Evolutionary conservation across 2,888 invertebrate species (phyloP).

Genomic region (Amitus sp.): DNA sequence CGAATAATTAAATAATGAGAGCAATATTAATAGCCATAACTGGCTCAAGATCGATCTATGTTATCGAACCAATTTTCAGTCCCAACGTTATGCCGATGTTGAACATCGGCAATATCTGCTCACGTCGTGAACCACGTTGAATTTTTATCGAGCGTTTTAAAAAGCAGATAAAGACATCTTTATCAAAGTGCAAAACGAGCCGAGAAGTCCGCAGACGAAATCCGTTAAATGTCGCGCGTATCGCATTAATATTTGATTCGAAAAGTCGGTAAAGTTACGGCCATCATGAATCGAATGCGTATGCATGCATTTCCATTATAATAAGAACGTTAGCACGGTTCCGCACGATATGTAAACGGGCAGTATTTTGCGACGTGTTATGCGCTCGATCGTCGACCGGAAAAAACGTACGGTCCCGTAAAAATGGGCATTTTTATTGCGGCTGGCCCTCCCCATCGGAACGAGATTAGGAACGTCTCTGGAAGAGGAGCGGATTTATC

Average conservation of each 20-base stretch:
- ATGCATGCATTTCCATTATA: conserved; percentile 1
- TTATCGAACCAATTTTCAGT: no score
- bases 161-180: neutral
- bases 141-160: neutral
- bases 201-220: conserved; percentile 28
- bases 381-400: conserved; percentile 40
- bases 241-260: conserved; percentile 36
- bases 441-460: conserved; percentile 43
- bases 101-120: no score
- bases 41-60: no score
- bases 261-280: conserved; percentile 14
- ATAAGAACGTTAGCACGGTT: conserved; percentile 42
- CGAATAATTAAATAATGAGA: no score
- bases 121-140: no score
- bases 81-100: no score
- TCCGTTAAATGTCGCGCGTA: conserved; percentile 30
- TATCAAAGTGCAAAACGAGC: neutral
- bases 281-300: conserved; percentile 24
- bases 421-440: conserved; percentile 54
- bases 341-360: conserved; percentile 43
- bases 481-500: conserved; percentile 32
- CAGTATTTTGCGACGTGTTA: conserved; percentile 47
- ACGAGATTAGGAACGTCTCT: conserved; percentile 36
- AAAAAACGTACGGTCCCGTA: conserved; percentile 48
- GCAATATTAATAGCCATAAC: no score